Evolutionary conservation across 2,797 vertebrate genomes (phyloP).

Genomic region (Orestias chungarensis): DNA sequence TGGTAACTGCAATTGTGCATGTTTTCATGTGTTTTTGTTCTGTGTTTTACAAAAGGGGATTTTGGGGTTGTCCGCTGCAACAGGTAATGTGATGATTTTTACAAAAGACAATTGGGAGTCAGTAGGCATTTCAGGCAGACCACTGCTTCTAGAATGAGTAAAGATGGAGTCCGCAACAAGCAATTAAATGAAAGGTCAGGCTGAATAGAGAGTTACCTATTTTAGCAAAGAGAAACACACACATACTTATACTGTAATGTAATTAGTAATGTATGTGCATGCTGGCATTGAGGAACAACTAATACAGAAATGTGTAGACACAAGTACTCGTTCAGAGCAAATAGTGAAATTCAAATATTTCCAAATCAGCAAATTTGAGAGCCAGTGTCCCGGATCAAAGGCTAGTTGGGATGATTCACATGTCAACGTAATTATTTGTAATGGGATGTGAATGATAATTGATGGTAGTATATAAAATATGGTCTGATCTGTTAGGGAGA

Average conservation of each 20-base stretch:
- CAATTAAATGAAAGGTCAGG: slow-evolving; percentile 80
- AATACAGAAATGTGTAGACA: slow-evolving; percentile 4
- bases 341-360: slow-evolving; percentile 28
- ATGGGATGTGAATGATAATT: slow-evolving; percentile 54
- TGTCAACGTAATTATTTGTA: slow-evolving; percentile 60
- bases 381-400: slow-evolving; percentile 47
- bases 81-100: slow-evolving; percentile 62
- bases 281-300: slow-evolving; percentile 4
- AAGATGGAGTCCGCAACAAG: slow-evolving; percentile 69
- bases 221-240: slow-evolving; percentile 41
- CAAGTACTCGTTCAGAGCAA: slow-evolving; percentile 12
- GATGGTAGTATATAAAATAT: slow-evolving; percentile 32
- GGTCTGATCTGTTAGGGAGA: too few species aligned
- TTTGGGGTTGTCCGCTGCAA: slow-evolving; percentile 39
- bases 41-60: slow-evolving; percentile 32
- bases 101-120: slow-evolving; percentile 71
- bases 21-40: slow-evolving; percentile 11
- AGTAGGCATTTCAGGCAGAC: slow-evolving; percentile 63
- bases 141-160: slow-evolving; percentile 62
- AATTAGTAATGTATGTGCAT: slow-evolving; percentile 26
- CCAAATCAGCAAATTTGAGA: slow-evolving; percentile 46
- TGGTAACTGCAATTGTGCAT: slow-evolving; percentile 23
- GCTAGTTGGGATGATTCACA: slow-evolving; percentile 58
- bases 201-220: slow-evolving; percentile 69
- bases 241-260: slow-evolving; percentile 6